Conservation (phyloP, 2,113 vertebrate species). For the Pedionomus torquatus region DNA sequence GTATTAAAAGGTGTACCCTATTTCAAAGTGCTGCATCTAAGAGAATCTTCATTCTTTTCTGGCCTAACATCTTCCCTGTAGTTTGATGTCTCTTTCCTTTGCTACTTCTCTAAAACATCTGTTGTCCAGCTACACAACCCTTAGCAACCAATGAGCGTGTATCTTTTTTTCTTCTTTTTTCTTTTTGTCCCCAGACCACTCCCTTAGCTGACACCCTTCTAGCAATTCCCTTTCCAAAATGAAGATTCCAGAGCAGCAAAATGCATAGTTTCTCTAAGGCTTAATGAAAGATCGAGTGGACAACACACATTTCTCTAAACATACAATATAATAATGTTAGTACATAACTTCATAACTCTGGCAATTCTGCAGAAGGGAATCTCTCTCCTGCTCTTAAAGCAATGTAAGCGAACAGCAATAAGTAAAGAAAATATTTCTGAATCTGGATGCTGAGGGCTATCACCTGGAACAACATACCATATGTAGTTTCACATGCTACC, state of each 20-base stretch:
- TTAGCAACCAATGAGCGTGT: neutral
- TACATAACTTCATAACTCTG: neutral
- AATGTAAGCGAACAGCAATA: neutral
- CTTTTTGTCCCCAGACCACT: neutral
- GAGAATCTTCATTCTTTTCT: neutral
- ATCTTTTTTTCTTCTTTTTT: neutral
- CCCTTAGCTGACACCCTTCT: neutral
- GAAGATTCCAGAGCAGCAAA: neutral
- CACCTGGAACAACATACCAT: neutral
- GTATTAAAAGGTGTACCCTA: neutral
- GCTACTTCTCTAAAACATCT: neutral
- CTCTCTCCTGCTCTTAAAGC: neutral
- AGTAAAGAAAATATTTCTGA: neutral
- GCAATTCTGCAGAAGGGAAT: neutral
- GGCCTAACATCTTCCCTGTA: neutral
- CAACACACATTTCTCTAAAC: neutral
- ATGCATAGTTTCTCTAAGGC: neutral
- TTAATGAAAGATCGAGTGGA: neutral
- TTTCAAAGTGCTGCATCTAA: neutral
- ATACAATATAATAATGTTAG: neutral
- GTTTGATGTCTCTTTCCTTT: neutral
- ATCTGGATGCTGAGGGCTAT: neutral
- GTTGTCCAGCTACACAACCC: neutral
- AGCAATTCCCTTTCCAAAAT: neutral
- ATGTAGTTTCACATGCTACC: neutral